Base-by-base conservation (phyloP, 2,113 vertebrate genomes). In the Platycercus adscitus region DNA sequence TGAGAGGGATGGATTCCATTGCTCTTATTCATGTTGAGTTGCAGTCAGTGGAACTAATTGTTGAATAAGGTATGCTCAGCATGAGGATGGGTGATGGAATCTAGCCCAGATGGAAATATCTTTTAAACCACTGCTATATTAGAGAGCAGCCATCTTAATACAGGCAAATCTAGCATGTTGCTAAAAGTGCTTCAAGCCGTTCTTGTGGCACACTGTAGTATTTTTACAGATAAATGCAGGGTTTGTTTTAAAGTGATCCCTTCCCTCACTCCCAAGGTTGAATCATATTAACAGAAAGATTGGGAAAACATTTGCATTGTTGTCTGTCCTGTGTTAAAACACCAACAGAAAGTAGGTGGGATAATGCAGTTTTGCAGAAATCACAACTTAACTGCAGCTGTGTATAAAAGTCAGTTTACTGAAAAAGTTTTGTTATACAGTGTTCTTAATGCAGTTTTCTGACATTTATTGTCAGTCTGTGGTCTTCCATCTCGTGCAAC, bases 21-120 rank as follows among this genome's bases (percentile, higher is more conserved):
- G 88, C 47, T 88, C 35, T 93, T 93, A 85, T 28, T 95, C 88
- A 71, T 9, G 28, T 50, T 91, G 60, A 71, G 55, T 68, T 90
- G 55, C 55, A 91, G 79, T 91, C 92, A 94, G 76, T 91, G 93
- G 90, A 95, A 96, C 95, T 95, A 94, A 93, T 93, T 86, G 82
- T 90, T 90, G 93, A 84, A 71, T 95, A 78, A 95, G 83, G 92
- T 96, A 94, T 86, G 82, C 90, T 94, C 96, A 96, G 92, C 86
- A 56, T 92, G 90, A 83, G 86, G 50, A 95, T 78, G 72, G 60
- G 68, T 78, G 55, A 86, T 83, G 76, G 85, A 94, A 94, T 93
- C 90, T 78, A 80, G 79, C 75, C 87, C 90, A 88, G 85, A 88
- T 91, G 68, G 82, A 91, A 94, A n/a, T 93, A 78, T 21, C 70